Evolutionary conservation across 2,113 vertebrate genomes (phyloP).

Genomic region (Psittacara wagleri): DNA sequence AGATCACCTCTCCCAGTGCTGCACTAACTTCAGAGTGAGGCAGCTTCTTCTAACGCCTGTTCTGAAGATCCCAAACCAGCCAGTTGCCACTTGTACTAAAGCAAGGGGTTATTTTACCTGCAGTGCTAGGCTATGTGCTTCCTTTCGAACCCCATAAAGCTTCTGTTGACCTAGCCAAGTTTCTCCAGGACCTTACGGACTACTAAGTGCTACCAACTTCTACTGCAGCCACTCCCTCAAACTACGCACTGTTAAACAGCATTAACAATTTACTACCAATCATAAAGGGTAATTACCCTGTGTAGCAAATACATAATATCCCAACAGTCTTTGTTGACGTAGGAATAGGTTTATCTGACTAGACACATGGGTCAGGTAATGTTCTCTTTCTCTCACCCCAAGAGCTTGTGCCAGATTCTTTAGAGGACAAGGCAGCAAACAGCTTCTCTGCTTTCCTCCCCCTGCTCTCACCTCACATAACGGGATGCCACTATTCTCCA

Average conservation of each 20-base stretch:
- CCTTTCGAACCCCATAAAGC: background rate
- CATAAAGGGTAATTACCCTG: background rate
- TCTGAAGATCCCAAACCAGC: background rate
- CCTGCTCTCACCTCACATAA: background rate
- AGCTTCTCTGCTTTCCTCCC: background rate
- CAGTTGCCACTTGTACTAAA: background rate
- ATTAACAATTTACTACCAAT: background rate
- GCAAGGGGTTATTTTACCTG: background rate
- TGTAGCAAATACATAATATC: background rate
- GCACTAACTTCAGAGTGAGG: background rate
- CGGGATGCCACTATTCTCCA: background rate
- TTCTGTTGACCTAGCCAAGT: background rate
- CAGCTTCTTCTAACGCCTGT: background rate
- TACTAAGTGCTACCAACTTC: background rate
- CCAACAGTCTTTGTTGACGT: background rate
- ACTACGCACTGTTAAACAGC: background rate
- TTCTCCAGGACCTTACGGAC: background rate
- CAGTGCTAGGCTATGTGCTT: background rate
- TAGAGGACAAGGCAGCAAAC: background rate
- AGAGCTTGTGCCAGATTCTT: background rate
- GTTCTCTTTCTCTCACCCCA: background rate
- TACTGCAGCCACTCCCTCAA: background rate
- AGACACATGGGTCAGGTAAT: background rate
- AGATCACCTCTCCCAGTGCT: background rate
- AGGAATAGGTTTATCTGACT: background rate